phyloP scores from a whole-genome alignment of 2,888 invertebrate species.

The Druceiella hillmani region DNA sequence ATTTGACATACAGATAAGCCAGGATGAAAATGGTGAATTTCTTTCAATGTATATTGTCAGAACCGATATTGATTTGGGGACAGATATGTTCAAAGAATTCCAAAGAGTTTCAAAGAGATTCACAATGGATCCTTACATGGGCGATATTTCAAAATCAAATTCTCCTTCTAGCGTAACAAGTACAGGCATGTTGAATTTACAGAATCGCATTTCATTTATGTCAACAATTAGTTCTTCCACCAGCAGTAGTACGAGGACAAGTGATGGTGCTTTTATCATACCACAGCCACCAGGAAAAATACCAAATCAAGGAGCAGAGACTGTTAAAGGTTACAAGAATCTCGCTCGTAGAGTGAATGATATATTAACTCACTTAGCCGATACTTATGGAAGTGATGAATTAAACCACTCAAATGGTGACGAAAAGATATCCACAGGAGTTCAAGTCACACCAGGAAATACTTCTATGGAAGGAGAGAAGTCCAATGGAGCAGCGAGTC shows the following conservation, averaged over 20 bases:
- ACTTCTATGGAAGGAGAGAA: conserved; percentile 3
- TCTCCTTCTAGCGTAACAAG: conserved; percentile 49
- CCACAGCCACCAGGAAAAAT: conserved; percentile 47
- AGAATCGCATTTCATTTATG: conserved; percentile 41
- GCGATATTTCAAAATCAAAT: conserved; percentile 39
- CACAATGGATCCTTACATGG: conserved; percentile 44
- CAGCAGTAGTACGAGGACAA: conserved; percentile 38
- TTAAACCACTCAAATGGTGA: conserved; percentile 33
- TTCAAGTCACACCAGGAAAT: conserved; percentile 28
- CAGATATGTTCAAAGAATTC: conserved; percentile 47
- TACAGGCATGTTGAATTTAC: conserved; percentile 40
- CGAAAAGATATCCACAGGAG: conserved; percentile 41
- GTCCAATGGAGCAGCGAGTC: conserved; percentile 41
- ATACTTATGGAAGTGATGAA: conserved; percentile 33
- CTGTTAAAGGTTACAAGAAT: conserved; percentile 43
- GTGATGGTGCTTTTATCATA: conserved; percentile 46
- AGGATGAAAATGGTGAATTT: conserved; percentile 46
- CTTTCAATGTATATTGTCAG: conserved; percentile 41
- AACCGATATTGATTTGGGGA: conserved; percentile 43
- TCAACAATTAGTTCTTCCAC: conserved; percentile 44
- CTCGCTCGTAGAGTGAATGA: conserved; percentile 43
- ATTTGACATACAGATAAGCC: conserved; percentile 43
- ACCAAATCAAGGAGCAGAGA: conserved; percentile 33
- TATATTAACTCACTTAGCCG: conserved; percentile 39
- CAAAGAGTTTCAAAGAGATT: conserved; percentile 46